These are phyloP conservation scores for Myxocyprinus asiaticus DNA, from an alignment of 2,113 vertebrate genomes.

Conservation along the genomic window DNA sequence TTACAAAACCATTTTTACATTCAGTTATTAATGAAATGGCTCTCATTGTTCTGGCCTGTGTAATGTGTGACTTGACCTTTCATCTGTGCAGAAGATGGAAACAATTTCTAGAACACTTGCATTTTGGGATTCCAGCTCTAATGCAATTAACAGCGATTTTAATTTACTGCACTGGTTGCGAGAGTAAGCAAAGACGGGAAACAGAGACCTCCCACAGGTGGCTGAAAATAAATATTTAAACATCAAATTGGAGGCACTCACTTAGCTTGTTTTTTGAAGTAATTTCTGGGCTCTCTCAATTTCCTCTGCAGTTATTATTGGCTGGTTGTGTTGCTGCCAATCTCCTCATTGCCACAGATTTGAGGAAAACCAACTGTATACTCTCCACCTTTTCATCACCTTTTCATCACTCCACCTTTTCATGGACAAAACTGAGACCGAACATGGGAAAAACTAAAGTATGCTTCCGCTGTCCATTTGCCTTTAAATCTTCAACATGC, in stretches of 20 bases:
- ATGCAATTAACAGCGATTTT: constrained; percentile 30
- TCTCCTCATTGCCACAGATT: constrained; percentile 44
- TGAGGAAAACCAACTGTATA: constrained; percentile 33
- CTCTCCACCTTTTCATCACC: constrained; percentile 40
- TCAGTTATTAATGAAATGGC: background rate
- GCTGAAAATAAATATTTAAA: constrained; percentile 55
- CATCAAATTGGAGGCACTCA: constrained; percentile 46
- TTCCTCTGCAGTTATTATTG: constrained; percentile 50
- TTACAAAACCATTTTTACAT: background rate
- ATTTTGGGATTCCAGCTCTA: constrained; percentile 13
- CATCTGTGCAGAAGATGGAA: constrained; percentile 18
- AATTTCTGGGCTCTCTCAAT: constrained; percentile 38
- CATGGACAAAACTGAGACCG: background rate
- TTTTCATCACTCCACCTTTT: too few species aligned
- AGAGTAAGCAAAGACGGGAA: constrained; percentile 31
- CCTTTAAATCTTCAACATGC: too few species aligned
- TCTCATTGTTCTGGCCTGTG: background rate
- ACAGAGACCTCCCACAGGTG: constrained; percentile 37
- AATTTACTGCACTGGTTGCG: constrained; percentile 2
- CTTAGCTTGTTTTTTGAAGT: constrained; percentile 35
- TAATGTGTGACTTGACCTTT: constrained; percentile 11
- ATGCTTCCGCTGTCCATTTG: too few species aligned
- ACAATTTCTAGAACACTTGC: constrained; percentile 35
- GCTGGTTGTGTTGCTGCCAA: constrained; percentile 54
- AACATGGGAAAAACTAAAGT: background rate